Evolutionary conservation across 2,113 vertebrate species (phyloP).

Genomic region (Hepsetus odoe): DNA sequence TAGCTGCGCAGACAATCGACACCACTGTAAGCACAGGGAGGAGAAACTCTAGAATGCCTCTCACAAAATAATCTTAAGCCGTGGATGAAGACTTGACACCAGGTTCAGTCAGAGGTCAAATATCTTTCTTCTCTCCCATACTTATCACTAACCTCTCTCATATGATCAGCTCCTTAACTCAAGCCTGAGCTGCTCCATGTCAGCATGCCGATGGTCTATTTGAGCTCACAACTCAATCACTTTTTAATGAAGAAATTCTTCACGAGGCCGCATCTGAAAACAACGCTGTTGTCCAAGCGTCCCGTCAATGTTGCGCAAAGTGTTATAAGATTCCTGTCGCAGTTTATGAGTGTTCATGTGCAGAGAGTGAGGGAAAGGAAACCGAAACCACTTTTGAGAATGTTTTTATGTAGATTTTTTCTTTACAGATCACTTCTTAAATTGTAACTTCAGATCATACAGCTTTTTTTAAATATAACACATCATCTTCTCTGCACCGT

Average conservation of each 20-base stretch:
- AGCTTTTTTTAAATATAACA: too few species aligned
- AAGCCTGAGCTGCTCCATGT: neutral
- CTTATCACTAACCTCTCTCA: constrained; percentile 41
- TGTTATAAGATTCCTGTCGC: neutral
- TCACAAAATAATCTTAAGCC: constrained; percentile 58
- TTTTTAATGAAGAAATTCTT: constrained; percentile 8
- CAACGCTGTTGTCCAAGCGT: neutral
- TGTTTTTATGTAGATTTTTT: too few species aligned
- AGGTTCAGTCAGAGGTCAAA: constrained; percentile 56
- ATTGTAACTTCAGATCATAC: too few species aligned
- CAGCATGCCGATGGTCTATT: neutral
- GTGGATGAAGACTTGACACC: constrained; percentile 55
- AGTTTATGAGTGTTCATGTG: neutral
- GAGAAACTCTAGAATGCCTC: constrained; percentile 56
- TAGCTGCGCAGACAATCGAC: constrained; percentile 60
- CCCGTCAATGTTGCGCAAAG: neutral
- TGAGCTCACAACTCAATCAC: neutral
- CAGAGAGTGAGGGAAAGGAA: too few species aligned
- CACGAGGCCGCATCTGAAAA: neutral
- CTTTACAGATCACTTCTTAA: too few species aligned
- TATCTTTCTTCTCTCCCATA: constrained; percentile 25
- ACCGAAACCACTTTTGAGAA: too few species aligned
- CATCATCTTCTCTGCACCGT: too few species aligned
- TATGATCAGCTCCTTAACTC: neutral
- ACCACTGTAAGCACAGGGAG: constrained; percentile 55